Percentiles rank a stretch among this genome's conserved stretches.
These are phyloP conservation scores for Otus sunia DNA, from an alignment of 2,113 vertebrate genomes.

Conservation along the genomic window DNA sequence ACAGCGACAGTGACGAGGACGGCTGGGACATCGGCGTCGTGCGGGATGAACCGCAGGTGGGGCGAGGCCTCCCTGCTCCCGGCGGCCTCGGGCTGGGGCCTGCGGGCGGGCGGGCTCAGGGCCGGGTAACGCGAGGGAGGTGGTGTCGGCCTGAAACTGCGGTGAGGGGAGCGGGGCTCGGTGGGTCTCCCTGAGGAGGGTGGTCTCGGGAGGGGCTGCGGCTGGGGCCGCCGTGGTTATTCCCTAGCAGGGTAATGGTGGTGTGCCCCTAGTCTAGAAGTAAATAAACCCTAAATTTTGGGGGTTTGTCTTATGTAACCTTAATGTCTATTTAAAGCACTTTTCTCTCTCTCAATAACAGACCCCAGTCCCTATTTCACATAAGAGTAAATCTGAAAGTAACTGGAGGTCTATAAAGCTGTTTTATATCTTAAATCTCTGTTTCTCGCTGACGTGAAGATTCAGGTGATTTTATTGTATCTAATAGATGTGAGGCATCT, in stretches of 20 bases:
- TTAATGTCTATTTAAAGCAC: not conserved
- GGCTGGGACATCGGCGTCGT: conserved; percentile 68
- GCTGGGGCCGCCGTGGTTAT: fast-evolving
- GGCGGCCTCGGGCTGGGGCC: not conserved
- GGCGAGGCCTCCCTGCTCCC: not conserved
- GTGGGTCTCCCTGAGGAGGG: fast-evolving
- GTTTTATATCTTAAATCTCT: not conserved
- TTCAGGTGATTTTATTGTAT: not conserved
- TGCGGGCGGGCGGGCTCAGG: too few species aligned
- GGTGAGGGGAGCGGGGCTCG: not conserved
- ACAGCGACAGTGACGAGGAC: conserved; percentile 67
- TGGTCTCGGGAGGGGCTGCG: not conserved
- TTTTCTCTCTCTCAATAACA: not conserved
- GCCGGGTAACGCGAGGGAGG: too few species aligned
- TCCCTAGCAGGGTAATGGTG: fast-evolving
- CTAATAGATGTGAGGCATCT: not conserved
- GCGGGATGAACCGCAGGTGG: conserved; percentile 36
- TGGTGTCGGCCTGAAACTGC: fast-evolving
- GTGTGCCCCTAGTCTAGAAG: fast-evolving
- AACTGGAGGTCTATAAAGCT: fast-evolving
- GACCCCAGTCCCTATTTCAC: fast-evolving
- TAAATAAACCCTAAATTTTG: fast-evolving
- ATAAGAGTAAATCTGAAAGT: not conserved
- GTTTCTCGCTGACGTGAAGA: not conserved
- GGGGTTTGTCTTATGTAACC: fast-evolving